phyloP scores from a whole-genome alignment of 92 coral and sea anemone genomes.

The Plumapathes pennacea region DNA sequence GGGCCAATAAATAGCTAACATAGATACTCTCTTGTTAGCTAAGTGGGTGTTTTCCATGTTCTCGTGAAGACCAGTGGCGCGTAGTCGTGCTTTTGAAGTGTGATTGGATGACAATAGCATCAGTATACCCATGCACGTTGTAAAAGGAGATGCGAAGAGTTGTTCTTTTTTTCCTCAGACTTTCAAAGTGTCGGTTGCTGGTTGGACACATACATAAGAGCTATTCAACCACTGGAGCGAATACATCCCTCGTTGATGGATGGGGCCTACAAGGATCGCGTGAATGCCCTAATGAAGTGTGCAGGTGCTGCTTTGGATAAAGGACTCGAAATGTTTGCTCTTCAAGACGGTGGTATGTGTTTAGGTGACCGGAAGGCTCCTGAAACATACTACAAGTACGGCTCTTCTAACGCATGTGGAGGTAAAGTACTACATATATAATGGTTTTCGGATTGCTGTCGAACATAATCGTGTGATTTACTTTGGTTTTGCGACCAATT shows the following conservation, averaged over 20 bases:
- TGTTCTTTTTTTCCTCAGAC: constrained; percentile 39
- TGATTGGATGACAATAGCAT: no score
- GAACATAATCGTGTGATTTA: no score
- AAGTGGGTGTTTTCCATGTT: no score
- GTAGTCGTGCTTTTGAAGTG: no score
- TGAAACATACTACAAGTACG: constrained; percentile 68
- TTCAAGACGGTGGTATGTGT: constrained; percentile 97
- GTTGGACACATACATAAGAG: constrained; percentile 77
- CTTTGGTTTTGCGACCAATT: no score
- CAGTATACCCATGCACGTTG: no score
- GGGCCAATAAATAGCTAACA: no score
- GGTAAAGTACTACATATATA: no score
- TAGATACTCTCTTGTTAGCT: no score
- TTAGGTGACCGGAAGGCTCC: constrained; percentile 75
- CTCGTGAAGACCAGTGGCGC: no score
- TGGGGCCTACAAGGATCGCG: constrained; percentile 72
- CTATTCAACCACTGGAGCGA: constrained; percentile 71
- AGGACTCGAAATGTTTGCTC: constrained; percentile 69
- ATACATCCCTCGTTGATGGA: constrained; percentile 75
- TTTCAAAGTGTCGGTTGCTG: constrained; percentile 97
- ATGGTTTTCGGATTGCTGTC: no score
- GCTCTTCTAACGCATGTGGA: constrained; percentile 63
- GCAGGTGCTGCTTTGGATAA: constrained; percentile 86
- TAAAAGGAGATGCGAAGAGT: no score
- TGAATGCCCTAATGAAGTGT: constrained; percentile 93